Evolutionary conservation across 2,888 invertebrate species (phyloP), one percentile per base, ranked within the genome.

Genomic region (Leucoptera coffeella): DNA sequence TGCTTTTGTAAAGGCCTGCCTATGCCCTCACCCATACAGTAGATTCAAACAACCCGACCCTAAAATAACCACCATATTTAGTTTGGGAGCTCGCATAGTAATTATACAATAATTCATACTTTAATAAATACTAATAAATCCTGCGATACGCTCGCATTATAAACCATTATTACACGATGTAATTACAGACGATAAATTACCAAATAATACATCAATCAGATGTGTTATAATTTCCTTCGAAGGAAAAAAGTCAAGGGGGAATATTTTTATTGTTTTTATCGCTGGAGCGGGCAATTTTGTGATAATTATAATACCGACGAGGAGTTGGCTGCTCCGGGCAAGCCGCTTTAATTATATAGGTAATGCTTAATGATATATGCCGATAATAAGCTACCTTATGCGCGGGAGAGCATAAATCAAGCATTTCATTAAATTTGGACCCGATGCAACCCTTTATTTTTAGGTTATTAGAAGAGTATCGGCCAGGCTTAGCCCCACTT

Each of bases 191-290:
- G 57, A 69, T 69, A 69, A 69, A 67, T 69, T 67, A 65, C 55
- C 61, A 61, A 67, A 69, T 69, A 67, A 64, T 67, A 64, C 67
- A 67, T 69, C 67, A 67, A 69, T 69, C 67, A 67, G 67, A 67
- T 57, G 65, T 67, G 65, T 69, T 67, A 69, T 65, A 67, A 67
- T 65, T 67, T 64, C 51, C 49, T 53, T 52, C n/a, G n/a, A n/a
- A n/a, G n/a, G n/a, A n/a, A n/a, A n/a, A n/a, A n/a, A n/a, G n/a
- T n/a, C n/a, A n/a, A n/a, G n/a, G n/a, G n/a, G n/a, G n/a, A n/a
- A 47, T 53, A 51, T 49, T 46, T 52, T 54, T 46, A 45, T 38
- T 46, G 43, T 45, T 52, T 54, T 47, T 52, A 53, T 53, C 49
- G 50, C 42, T 48, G 43, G 13, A 22, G 29, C 21, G 42, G 55